Percentiles rank a stretch among this genome's conserved stretches.
phyloP scores from a whole-genome alignment of 1,140 invertebrate genomes.

The Calliphora vicina region DNA sequence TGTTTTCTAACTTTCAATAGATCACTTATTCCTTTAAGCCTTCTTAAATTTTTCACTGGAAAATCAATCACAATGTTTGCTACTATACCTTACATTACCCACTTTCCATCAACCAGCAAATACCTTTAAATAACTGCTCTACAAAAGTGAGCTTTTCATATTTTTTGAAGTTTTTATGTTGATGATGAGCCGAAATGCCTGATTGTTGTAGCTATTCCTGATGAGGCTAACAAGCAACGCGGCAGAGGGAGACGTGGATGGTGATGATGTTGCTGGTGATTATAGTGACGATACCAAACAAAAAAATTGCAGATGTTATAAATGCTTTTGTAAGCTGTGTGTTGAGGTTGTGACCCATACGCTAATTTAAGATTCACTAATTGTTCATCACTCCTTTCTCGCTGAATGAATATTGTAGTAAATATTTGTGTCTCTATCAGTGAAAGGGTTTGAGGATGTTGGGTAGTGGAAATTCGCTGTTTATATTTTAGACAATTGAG shows the following conservation, averaged over 20 bases:
- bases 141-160: not conserved
- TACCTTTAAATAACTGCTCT: not conserved
- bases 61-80: no score
- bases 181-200: not conserved
- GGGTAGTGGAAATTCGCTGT: not conserved
- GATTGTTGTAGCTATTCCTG: not conserved
- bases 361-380: constrained; percentile 28
- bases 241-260: not conserved
- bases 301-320: constrained; percentile 26
- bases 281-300: not conserved
- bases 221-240: no score
- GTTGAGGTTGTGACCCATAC: constrained; percentile 15
- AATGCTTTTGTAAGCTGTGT: not conserved
- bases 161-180: not conserved
- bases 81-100: no score
- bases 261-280: constrained; percentile 5
- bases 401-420: not conserved
- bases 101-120: not conserved
- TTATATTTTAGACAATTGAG: not conserved
- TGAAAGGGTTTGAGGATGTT: not conserved
- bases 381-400: not conserved
- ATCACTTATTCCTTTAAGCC: no score
- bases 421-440: not conserved
- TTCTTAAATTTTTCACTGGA: no score
- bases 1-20: no score